These are phyloP conservation scores for Tryphoninae sp. DNA, from an alignment of 2,888 invertebrate genomes.

Conservation along the genomic window DNA sequence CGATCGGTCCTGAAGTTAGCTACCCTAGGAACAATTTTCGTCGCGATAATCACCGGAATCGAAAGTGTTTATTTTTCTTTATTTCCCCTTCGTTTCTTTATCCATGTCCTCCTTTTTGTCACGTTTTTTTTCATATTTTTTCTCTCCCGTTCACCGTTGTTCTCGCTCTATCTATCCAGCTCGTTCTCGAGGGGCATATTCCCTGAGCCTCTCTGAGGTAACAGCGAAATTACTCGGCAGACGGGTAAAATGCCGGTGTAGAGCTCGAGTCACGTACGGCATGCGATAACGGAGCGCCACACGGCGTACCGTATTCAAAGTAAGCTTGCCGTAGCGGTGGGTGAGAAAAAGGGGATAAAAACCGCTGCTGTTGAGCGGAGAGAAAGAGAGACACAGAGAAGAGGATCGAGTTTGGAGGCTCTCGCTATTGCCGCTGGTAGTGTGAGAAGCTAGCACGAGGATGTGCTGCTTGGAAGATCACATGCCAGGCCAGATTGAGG, in stretches of 20 bases:
- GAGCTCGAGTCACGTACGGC: slow-evolving; percentile 75
- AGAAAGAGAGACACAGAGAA: slow-evolving; percentile 55
- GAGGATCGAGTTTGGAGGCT: slow-evolving; percentile 65
- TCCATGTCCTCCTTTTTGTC: not conserved
- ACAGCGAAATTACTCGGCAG: slow-evolving; percentile 63
- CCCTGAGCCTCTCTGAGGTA: slow-evolving; percentile 40
- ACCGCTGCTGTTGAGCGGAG: slow-evolving; percentile 8
- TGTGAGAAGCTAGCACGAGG: slow-evolving; percentile 48
- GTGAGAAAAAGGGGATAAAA: slow-evolving; percentile 37
- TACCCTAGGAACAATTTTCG: slow-evolving; percentile 8
- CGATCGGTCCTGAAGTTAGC: slow-evolving; percentile 1
- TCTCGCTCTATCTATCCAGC: slow-evolving; percentile 40
- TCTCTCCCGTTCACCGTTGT: slow-evolving; percentile 45
- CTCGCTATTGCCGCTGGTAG: slow-evolving; percentile 52
- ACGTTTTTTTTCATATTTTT: slow-evolving; percentile 9
- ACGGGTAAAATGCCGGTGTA: slow-evolving; percentile 70
- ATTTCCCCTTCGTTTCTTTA: not conserved
- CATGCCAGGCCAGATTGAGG: slow-evolving; percentile 76
- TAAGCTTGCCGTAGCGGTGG: slow-evolving; percentile 45
- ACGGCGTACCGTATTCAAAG: slow-evolving; percentile 61
- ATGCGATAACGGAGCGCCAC: slow-evolving; percentile 74
- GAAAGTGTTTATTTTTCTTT: slow-evolving; percentile 19
- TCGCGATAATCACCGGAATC: slow-evolving; percentile 14
- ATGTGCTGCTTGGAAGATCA: slow-evolving; percentile 70
- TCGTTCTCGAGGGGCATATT: slow-evolving; percentile 39